Evolutionary conservation across 1,140 invertebrate genomes (phyloP).

Genomic region (Brachionus rubens): DNA sequence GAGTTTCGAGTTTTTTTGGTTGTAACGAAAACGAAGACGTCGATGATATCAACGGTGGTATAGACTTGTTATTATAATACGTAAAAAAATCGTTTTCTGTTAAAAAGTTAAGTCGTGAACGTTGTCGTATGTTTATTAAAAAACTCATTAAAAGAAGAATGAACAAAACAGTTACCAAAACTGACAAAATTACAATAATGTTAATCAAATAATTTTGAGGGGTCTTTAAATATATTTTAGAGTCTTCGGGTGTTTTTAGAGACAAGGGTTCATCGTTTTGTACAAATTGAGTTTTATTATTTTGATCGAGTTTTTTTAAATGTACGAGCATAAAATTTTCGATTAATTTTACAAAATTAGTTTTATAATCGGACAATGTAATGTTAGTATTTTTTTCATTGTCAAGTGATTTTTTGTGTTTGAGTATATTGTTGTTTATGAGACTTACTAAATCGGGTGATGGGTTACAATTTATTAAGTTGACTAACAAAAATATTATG

Average conservation of each 20-base stretch:
- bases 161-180: not conserved
- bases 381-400: not conserved
- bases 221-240: not conserved
- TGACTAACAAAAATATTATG: no score
- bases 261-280: not conserved
- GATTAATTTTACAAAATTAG: conserved; percentile 41
- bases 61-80: conserved; percentile 32
- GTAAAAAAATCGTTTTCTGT: conserved; percentile 46
- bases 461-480: no score
- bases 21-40: conserved; percentile 34
- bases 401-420: conserved; percentile 10
- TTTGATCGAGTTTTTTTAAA: conserved; percentile 30
- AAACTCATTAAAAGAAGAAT: conserved; percentile 2
- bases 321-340: conserved; percentile 45
- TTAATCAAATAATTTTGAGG: not conserved
- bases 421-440: conserved; percentile 4
- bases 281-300: not conserved
- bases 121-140: conserved; percentile 2
- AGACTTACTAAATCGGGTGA: not conserved
- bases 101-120: conserved; percentile 10
- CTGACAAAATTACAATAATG: not conserved
- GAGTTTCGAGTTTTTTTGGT: conserved; percentile 2
- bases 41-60: conserved; percentile 24
- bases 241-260: not conserved
- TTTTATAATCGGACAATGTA: not conserved